A percentile compares a stretch with the other conserved stretches of the same genome.
These are phyloP conservation scores for Zoroaster sp. DNA, from an alignment of 53 echinoderm and acorn worm species.

Conservation along the genomic window DNA sequence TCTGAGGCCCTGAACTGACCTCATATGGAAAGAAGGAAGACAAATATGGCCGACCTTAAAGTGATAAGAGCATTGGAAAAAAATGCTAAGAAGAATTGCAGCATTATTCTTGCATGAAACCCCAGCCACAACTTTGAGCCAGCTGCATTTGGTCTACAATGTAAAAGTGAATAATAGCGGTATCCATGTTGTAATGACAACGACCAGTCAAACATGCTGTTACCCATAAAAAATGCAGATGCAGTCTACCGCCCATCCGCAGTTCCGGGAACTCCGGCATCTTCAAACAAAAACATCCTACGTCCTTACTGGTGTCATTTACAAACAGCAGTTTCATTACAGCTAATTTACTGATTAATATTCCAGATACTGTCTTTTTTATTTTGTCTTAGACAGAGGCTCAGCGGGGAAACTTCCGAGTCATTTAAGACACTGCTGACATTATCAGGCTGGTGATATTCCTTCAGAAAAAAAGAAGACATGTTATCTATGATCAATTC, in stretches of 20 bases:
- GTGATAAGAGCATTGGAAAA: not conserved
- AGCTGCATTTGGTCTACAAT: not conserved
- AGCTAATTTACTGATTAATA: not conserved
- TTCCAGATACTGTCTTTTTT: not conserved
- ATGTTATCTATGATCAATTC: not conserved
- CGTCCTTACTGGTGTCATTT: not conserved
- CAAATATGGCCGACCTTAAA: not conserved
- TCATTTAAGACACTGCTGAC: not conserved
- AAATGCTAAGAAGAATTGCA: not conserved
- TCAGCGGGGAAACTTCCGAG: constrained; percentile 28
- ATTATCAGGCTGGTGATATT: not conserved
- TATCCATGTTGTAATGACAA: not conserved
- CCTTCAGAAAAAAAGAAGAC: not conserved
- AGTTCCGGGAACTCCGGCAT: not conserved
- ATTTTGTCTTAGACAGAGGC: not conserved
- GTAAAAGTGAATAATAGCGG: constrained; percentile 16
- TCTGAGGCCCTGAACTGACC: not conserved
- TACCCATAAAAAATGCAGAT: constrained; percentile 3
- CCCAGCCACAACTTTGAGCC: not conserved
- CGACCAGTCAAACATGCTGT: not conserved
- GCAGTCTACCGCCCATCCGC: not conserved
- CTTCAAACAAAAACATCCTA: not conserved
- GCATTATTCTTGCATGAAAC: not conserved
- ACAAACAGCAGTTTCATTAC: not conserved
- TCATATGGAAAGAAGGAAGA: not conserved